Evolutionary conservation across 2,888 invertebrate species (phyloP), one percentile per base, ranked within the genome.

Genomic region (Andrena bicolor): DNA sequence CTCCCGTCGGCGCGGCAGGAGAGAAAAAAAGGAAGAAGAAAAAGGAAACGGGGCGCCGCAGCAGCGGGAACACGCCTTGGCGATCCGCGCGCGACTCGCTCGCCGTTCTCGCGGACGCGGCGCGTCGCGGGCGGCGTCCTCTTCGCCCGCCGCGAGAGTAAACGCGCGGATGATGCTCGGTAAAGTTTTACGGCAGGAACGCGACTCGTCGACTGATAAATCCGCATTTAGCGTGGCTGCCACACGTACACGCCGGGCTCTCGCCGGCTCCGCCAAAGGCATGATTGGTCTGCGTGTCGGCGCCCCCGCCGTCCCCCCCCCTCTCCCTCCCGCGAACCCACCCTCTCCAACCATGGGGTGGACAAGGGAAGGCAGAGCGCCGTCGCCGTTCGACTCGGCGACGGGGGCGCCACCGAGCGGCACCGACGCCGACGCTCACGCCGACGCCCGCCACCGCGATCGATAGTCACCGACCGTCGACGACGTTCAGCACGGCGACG

Each of bases 381-480:
- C 88, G 84, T 85, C 80, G 84, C 87, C 82, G 74, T 72, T 68
- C n/a, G 16, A 28, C 16, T 58, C 76, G 76, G 58, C 85, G 80
- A 85, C 90, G 91, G 86, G 90, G 91, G 93, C 93, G 93, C 93
- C 93, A 93, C 93, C 90, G 89, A 85, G 90, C 90, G 93, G 92
- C 89, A 83, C 82, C 87, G 83, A 87, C 89, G 91, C 90, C 91
- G 41, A 16, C 41, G 41, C 41, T 41, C 41, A 41, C 89, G 92
- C 90, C 91, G 90, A 91, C 92, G 92, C 91, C 92, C 92, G 92
- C 90, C 72, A 70, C 87, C 86, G 93, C 86, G 93, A 93, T 93
- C 93, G 93, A 93, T 93, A 93, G 90, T 88, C 88, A 81, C 66
- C 89, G 69, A 82, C 82, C 85, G 88, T 74, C 85, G 90, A 79